Base-by-base conservation (phyloP, 2,888 invertebrate species). In the Craniophora ligustri region DNA sequence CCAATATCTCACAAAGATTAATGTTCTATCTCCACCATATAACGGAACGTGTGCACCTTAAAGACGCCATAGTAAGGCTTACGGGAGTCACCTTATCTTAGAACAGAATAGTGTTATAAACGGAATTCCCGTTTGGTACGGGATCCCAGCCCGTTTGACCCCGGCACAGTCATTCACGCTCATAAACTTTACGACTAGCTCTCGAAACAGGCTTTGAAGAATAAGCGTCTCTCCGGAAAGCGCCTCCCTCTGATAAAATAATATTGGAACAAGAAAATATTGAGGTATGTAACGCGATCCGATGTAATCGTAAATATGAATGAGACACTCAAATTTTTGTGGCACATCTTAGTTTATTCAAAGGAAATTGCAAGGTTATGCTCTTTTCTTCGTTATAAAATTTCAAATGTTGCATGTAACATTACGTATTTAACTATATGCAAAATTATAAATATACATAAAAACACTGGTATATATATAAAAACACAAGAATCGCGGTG, bases 171-270 rank as follows among this genome's bases (percentile, higher is more conserved):
- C 78, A 76, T 75, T 66, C 69, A 51, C 55, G 70, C 72, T 80
- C 85, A 79, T 86, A 86, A 86, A 86, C 46, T 86, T 85, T 85
- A 86, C 78, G 81, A 78, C 48, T 57, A 51, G 65, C 73, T 65
- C 75, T 72, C 65, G 62, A 76, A 76, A 77, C 75, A 76, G 72
- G 65, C 68, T 66, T 61, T 68, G 72, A 76, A 74, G 80, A 77
- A 80, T 78, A 76, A 75, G 67, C 70, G 72, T 57, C 60, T 53
- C 64, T 59, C 49, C 60, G 49, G 70, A 69, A 75, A 76, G 63
- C 66, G 55, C 57, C 49, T 49, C 50, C 70, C 58, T 49, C 58
- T 72, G 73, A 75, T 75, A 78, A 78, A 78, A 79, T 76, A 76
- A 76, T 78, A 82, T 83, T 76, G 75, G 72, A 80, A 80, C 69